phyloP scores from a whole-genome alignment of 2,888 invertebrate species.

The Strigamia maritima region DNA sequence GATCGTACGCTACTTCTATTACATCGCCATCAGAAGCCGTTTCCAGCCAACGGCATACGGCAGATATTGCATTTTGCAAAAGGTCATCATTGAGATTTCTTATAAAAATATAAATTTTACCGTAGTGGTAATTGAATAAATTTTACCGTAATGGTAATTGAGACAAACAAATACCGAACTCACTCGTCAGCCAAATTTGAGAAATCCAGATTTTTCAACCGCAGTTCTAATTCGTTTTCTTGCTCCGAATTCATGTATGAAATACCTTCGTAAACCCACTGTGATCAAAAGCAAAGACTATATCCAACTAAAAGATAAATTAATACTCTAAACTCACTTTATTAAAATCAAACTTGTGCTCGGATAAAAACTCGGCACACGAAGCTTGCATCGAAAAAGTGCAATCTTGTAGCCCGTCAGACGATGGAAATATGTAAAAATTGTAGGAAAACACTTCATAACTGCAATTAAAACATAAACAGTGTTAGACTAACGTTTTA shows the following conservation, averaged over 20 bases:
- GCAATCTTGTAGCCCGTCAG: slow-evolving; percentile 62
- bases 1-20: slow-evolving; percentile 46
- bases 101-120: not conserved
- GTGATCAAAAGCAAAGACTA: slow-evolving; percentile 45
- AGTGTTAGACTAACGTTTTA: no score
- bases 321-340: slow-evolving; percentile 59
- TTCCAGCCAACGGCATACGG: slow-evolving; percentile 46
- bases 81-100: slow-evolving; percentile 47
- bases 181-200: not conserved
- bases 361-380: slow-evolving; percentile 62
- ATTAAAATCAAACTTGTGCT: slow-evolving; percentile 64
- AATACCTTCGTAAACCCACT: slow-evolving; percentile 68
- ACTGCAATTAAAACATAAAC: not conserved
- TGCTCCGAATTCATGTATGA: slow-evolving; percentile 61
- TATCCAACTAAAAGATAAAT: not conserved
- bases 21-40: not conserved
- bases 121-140: not conserved
- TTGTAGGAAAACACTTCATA: slow-evolving; percentile 60
- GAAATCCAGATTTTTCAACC: not conserved
- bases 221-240: slow-evolving; percentile 44
- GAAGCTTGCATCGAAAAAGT: slow-evolving; percentile 64
- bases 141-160: not conserved
- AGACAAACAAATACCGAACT: not conserved
- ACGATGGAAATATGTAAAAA: slow-evolving; percentile 66
- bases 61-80: slow-evolving; percentile 47